Conservation (phyloP, 1,140 invertebrate species). For the Scaptodrosophila lebanonensis region DNA sequence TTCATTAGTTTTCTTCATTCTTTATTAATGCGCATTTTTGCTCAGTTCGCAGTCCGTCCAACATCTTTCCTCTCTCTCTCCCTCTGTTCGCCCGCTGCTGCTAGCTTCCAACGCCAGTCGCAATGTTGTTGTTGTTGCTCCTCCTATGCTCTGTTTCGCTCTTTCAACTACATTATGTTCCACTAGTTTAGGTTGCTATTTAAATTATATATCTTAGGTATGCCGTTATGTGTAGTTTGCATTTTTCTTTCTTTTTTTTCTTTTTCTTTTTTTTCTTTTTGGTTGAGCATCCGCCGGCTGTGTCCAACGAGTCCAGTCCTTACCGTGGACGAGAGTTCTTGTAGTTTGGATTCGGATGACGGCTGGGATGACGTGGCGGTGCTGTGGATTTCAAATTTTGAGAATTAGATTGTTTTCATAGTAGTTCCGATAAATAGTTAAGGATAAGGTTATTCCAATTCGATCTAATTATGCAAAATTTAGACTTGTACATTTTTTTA, state of each 20-base stretch:
- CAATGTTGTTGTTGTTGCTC: conserved; percentile 30
- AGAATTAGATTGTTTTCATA: no score
- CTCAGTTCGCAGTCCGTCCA: conserved; percentile 26
- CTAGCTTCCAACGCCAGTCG: not conserved
- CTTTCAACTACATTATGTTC: conserved; percentile 69
- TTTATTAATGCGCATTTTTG: conserved; percentile 5
- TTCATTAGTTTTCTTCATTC: conserved; percentile 11
- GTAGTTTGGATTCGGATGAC: conserved; percentile 76
- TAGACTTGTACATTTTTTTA: no score
- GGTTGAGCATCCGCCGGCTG: conserved; percentile 15
- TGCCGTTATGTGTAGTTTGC: conserved; percentile 70
- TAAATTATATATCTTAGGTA: conserved; percentile 73
- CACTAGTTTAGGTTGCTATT: conserved; percentile 74
- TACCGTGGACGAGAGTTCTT: conserved; percentile 73
- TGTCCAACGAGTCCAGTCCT: conserved; percentile 25
- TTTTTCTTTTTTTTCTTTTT: conserved; percentile 14
- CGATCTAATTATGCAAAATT: no score
- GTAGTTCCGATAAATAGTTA: no score
- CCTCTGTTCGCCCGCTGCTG: conserved; percentile 17
- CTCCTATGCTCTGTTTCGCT: conserved; percentile 26
- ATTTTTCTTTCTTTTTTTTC: conserved; percentile 21
- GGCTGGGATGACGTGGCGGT: conserved; percentile 68
- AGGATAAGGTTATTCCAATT: no score
- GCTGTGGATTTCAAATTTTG: no score
- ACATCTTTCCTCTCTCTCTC: not conserved